Evolutionary conservation across 2,797 vertebrate genomes (phyloP), one percentile per base, ranked within the genome.

Genomic region (Capromys pilorides): DNA sequence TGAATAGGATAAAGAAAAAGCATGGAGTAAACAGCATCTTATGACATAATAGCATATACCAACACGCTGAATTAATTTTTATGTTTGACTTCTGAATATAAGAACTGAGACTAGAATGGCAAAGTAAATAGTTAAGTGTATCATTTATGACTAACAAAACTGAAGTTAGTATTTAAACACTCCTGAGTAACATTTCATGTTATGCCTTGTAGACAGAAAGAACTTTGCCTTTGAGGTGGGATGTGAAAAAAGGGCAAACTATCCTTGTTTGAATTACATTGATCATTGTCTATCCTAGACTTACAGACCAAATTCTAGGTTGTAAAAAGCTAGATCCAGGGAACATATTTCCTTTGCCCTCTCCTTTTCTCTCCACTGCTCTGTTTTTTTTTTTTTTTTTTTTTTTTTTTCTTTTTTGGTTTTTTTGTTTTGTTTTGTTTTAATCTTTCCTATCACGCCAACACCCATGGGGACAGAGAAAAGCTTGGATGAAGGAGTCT

Each of bases 1-100:
- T 93, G 96, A 97, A 96, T 9, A 96, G 88, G 96, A 97, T 90
- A 96, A 95, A 97, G 93, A 67, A 91, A 78, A 96, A 96, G 86
- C 90, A 66, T 0, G 45, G 78, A 69, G 84, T 79, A 88, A 96
- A 95, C 94, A 96, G 54, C 67, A 66, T 91, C 86, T 94, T 95
- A 79, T 95, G 95, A 93, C 86, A 97, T 92, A 92, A 93, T 93
- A 83, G 95, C 41, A 41, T 83, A 92, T 24, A 93, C 80, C 86
- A 94, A 95, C 62, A 86, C 28, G 54, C 77, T 59, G 93, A 89
- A 93, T 93, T 95, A 82, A 97, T 96, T 95, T 96, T 96, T 89
- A 88, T 64, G 83, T 95, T 93, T 95, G 95, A 96, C 90, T 97
- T 97, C 59, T 77, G 77, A 87, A 94, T 39, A 24, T 39, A 89